Percentiles rank a stretch among this genome's conserved stretches.
Conservation (phyloP, 1,140 invertebrate species). For the Lysiphlebus fabarum region DNA sequence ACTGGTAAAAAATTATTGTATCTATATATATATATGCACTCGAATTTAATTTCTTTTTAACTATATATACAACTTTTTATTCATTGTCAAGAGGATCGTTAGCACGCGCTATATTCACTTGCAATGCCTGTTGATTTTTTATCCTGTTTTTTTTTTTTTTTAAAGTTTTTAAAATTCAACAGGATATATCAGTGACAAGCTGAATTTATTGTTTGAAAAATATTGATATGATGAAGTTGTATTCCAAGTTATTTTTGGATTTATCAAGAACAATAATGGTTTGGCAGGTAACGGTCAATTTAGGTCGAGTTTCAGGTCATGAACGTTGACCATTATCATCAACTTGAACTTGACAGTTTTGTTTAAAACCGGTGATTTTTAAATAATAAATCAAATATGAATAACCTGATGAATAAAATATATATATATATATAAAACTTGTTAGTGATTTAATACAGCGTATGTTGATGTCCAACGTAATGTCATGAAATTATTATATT, state of each 20-base stretch:
- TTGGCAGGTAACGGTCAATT: no score
- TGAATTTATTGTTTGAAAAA: conserved; percentile 10
- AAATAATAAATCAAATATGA: no score
- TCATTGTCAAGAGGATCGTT: conserved; percentile 14
- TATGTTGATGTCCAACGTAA: no score
- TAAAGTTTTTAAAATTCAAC: conserved; percentile 13
- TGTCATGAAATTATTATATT: no score
- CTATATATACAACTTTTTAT: conserved; percentile 6
- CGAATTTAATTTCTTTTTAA: no score
- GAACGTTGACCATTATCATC: conserved; percentile 20
- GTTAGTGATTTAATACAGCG: no score
- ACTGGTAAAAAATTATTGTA: no score
- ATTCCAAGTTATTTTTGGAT: conserved; percentile 18
- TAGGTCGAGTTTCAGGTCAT: conserved; percentile 20
- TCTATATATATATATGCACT: no score
- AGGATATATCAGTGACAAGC: conserved; percentile 20
- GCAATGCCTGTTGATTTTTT: neutral
- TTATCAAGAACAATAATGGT: no score
- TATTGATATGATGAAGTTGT: conserved; percentile 16
- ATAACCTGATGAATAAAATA: no score
- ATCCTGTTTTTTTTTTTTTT: neutral
- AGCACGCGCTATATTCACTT: conserved; percentile 16
- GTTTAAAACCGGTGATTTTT: no score
- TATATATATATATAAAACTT: no score
- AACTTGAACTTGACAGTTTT: conserved; percentile 5